phyloP scores from a whole-genome alignment of 2,888 invertebrate genomes.

The Sepiola atlantica region DNA sequence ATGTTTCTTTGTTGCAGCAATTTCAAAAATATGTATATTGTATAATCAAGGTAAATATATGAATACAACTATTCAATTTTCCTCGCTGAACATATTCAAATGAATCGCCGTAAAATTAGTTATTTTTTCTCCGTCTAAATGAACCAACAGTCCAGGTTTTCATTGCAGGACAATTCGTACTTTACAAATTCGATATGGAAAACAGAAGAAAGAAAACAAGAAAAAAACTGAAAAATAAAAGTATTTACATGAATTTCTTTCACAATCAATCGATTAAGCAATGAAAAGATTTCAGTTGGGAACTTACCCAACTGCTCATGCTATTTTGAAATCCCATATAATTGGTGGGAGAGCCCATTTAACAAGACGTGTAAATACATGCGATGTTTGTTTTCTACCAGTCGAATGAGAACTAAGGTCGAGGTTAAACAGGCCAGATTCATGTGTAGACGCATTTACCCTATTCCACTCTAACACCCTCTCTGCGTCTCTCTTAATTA shows the following conservation, averaged over 20 bases:
- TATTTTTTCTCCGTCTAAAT: background rate
- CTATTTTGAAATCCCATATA: background rate
- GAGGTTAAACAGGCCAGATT: no score
- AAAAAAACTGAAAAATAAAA: background rate
- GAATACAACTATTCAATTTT: background rate
- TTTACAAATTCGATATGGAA: background rate
- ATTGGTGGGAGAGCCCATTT: no score
- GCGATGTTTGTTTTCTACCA: no score
- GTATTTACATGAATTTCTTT: background rate
- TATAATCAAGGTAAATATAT: background rate
- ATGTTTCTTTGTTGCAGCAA: no score
- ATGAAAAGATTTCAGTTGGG: background rate
- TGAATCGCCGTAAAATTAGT: background rate
- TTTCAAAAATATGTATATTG: no score
- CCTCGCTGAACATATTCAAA: background rate
- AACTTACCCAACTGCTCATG: background rate
- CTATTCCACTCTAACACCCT: no score
- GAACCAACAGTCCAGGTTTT: background rate
- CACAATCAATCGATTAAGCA: background rate
- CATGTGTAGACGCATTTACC: no score
- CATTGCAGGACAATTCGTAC: background rate
- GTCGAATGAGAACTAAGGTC: background rate
- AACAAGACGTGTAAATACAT: no score
- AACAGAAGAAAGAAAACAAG: background rate
- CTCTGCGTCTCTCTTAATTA: no score